Evolutionary conservation across 2,113 vertebrate genomes (phyloP).

Genomic region (Anseranas semipalmata): DNA sequence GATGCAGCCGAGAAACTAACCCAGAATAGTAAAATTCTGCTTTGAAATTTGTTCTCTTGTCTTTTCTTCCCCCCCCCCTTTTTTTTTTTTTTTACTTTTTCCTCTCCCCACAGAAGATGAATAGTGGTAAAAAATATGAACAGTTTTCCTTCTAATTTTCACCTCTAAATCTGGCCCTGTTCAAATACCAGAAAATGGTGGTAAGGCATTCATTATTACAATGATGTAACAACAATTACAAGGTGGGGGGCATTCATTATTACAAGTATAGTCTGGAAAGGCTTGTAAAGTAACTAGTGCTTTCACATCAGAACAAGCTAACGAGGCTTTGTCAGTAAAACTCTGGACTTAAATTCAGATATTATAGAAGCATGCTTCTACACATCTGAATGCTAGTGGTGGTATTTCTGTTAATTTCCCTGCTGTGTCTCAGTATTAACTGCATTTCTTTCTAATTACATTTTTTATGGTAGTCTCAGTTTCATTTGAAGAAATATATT

Average conservation of each 20-base stretch:
- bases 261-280: not conserved
- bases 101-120: not conserved
- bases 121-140: not conserved
- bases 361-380: not conserved
- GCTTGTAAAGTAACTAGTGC: not conserved
- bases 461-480: not conserved
- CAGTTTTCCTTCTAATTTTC: not conserved
- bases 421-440: not conserved
- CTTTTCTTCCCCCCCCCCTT: too few relatives aligned
- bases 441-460: not conserved
- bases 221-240: too few relatives aligned
- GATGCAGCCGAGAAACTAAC: not conserved
- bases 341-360: not conserved
- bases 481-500: not conserved
- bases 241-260: not conserved
- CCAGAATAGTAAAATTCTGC: not conserved
- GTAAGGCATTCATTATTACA: not conserved
- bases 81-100: rapidly evolving
- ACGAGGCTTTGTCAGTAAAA: not conserved
- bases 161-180: not conserved
- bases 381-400: rapidly evolving
- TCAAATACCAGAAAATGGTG: not conserved
- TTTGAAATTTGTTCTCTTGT: not conserved
- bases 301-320: not conserved
- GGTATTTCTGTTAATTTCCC: not conserved